A percentile compares a stretch with the other conserved stretches of the same genome.
Evolutionary conservation across 2,797 vertebrate genomes (phyloP).

Genomic region (Spinibarbus caldwelli): DNA sequence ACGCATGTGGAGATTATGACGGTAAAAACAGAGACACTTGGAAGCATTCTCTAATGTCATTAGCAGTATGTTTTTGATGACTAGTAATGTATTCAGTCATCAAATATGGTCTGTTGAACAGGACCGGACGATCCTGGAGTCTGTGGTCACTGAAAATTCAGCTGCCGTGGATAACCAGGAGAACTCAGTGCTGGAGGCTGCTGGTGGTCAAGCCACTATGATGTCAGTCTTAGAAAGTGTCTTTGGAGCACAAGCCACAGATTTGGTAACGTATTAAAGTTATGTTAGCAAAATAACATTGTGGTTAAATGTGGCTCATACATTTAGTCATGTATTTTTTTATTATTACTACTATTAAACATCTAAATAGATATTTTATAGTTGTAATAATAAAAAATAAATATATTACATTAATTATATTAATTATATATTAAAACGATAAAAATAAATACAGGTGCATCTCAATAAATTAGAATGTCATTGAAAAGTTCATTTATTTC

Average conservation of each 20-base stretch:
- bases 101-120: neutral
- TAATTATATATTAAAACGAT: too few species aligned
- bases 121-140: constrained; percentile 33
- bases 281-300: too few species aligned
- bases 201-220: constrained; percentile 70
- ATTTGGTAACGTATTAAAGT: constrained; percentile 58
- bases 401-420: too few species aligned
- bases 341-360: too few species aligned
- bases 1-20: constrained; percentile 47
- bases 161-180: constrained; percentile 43
- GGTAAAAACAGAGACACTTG: constrained; percentile 43
- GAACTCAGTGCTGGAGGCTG: constrained; percentile 63
- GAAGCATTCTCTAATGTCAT: constrained; percentile 8
- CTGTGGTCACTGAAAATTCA: constrained; percentile 7
- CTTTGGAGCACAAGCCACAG: constrained; percentile 62
- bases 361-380: too few species aligned
- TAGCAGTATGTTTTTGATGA: too few species aligned
- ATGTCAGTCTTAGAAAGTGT: constrained; percentile 65
- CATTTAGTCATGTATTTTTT: neutral
- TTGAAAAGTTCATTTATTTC: too few species aligned
- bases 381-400: too few species aligned
- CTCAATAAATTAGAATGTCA: too few species aligned
- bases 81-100: neutral
- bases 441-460: too few species aligned
- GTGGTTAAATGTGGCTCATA: neutral